Evolutionary conservation across 2,797 vertebrate species (phyloP).

Genomic region (Tokudaia muenninki): DNA sequence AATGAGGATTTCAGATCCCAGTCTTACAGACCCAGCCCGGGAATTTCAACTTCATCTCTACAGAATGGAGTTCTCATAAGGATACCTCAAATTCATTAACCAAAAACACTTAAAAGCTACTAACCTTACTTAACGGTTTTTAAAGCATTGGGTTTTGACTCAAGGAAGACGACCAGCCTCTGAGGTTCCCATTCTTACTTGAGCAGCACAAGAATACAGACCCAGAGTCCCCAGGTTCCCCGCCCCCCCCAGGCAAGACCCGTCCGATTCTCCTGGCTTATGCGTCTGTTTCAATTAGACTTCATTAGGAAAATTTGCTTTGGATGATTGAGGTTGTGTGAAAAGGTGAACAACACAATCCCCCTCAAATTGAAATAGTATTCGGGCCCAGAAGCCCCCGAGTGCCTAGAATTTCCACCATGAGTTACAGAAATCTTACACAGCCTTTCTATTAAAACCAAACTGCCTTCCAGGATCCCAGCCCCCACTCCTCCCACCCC

Average conservation of each 20-base stretch:
- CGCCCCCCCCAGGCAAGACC: background rate
- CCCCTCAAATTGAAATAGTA: constrained; percentile 36
- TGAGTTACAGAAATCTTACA: constrained; percentile 55
- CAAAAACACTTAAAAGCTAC: background rate
- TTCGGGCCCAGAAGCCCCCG: constrained; percentile 2
- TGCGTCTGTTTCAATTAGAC: constrained; percentile 19
- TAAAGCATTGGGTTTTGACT: background rate
- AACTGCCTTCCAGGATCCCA: background rate
- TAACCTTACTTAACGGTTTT: background rate
- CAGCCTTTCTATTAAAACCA: constrained; percentile 44
- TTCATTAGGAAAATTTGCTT: constrained; percentile 46
- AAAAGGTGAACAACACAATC: constrained; percentile 40
- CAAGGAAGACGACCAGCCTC: background rate
- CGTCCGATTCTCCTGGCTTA: constrained; percentile 25
- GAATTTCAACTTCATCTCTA: background rate
- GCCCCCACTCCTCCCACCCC: too few species aligned
- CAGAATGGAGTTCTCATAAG: background rate
- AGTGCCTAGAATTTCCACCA: constrained; percentile 54
- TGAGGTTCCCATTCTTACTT: background rate
- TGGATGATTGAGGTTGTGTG: constrained; percentile 17
- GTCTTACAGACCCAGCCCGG: background rate
- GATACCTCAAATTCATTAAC: background rate
- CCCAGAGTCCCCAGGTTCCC: background rate
- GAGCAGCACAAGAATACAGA: background rate
- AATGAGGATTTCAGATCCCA: background rate